Evolutionary conservation across 2,888 invertebrate species (phyloP).

Genomic region (Drosophila falleni): DNA sequence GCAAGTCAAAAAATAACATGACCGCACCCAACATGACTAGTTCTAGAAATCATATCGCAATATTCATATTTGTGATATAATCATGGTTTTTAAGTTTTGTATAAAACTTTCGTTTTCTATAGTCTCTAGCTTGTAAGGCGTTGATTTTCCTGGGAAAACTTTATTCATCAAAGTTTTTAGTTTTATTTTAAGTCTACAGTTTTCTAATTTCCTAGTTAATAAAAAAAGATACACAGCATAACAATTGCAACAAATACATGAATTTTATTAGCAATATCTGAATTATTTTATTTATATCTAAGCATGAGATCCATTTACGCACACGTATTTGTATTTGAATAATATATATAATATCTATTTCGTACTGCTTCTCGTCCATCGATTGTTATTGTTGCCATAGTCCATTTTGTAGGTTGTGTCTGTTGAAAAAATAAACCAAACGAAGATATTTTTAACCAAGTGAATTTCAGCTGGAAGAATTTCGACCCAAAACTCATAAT

Average conservation of each 20-base stretch:
- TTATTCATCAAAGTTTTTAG: too few relatives aligned
- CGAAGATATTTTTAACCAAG: conserved; percentile 37
- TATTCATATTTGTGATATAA: too few relatives aligned
- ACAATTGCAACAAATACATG: conserved; percentile 47
- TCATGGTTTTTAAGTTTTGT: too few relatives aligned
- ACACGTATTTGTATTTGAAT: conserved; percentile 18
- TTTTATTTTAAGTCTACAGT: too few relatives aligned
- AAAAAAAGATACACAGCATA: not conserved
- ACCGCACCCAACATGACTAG: too few relatives aligned
- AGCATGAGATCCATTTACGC: conserved; percentile 71
- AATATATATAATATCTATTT: conserved; percentile 27
- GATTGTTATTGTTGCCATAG: conserved; percentile 65
- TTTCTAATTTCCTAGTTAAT: too few relatives aligned
- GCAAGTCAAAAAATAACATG: too few relatives aligned
- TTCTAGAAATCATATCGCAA: too few relatives aligned
- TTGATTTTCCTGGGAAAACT: too few relatives aligned
- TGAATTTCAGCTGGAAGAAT: conserved; percentile 10
- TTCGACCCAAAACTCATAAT: conserved; percentile 12
- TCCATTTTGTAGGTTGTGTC: conserved; percentile 75
- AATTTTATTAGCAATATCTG: conserved; percentile 61
- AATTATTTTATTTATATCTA: conserved; percentile 57
- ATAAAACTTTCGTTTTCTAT: too few relatives aligned
- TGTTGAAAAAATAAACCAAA: conserved; percentile 57
- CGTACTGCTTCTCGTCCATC: conserved; percentile 51
- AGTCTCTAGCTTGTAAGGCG: too few relatives aligned